Conservation (phyloP, 2,797 vertebrate genomes). For the Sciurus carolinensis region DNA sequence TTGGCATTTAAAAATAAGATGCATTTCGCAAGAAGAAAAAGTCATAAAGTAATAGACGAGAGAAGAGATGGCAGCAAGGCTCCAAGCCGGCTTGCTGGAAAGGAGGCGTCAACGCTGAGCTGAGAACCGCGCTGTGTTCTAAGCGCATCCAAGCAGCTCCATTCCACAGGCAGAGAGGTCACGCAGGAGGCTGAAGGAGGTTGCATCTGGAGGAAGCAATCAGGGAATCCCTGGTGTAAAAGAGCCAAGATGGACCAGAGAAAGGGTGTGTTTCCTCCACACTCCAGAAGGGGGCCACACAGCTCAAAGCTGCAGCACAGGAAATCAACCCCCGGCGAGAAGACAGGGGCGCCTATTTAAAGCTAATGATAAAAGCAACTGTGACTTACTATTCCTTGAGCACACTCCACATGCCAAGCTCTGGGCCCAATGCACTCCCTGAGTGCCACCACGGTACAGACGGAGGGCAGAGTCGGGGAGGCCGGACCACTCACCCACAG, state of each 20-base stretch:
- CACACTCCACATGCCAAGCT: not conserved
- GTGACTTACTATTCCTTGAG: not conserved
- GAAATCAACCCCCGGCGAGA: not conserved
- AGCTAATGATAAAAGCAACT: not conserved
- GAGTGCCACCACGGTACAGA: not conserved
- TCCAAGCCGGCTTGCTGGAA: constrained; percentile 1
- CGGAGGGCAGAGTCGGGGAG: not conserved
- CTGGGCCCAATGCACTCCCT: not conserved
- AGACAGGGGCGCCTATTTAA: not conserved
- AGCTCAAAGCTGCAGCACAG: not conserved
- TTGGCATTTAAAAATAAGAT: constrained; percentile 80
- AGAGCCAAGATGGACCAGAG: not conserved
- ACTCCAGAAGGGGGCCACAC: constrained; percentile 40
- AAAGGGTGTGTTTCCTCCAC: not conserved
- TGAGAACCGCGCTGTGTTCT: not conserved
- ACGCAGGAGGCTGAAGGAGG: not conserved
- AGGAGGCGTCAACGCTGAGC: not conserved
- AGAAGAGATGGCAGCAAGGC: constrained; percentile 51
- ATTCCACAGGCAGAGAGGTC: not conserved
- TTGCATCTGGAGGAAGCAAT: not conserved
- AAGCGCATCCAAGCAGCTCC: not conserved
- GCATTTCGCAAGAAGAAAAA: constrained; percentile 68
- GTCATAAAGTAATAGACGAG: constrained; percentile 44
- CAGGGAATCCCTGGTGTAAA: not conserved
- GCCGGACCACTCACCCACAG: not conserved